These are phyloP conservation scores for Eurosta solidaginis DNA, from an alignment of 1,140 invertebrate genomes.

Conservation along the genomic window DNA sequence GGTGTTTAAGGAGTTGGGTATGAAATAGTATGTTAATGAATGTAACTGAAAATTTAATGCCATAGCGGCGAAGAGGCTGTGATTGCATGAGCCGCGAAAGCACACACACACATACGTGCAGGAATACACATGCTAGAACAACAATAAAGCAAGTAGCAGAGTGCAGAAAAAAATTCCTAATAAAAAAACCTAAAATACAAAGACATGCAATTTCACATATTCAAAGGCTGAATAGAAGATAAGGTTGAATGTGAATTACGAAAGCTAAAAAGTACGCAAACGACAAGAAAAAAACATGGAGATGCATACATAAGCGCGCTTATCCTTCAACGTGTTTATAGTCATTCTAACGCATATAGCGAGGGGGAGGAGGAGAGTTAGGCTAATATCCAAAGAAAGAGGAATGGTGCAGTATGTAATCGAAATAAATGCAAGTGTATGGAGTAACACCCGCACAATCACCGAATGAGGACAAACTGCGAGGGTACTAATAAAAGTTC, in stretches of 20 bases:
- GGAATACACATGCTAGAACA: neutral
- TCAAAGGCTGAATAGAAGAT: conserved; percentile 12
- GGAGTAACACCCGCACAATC: neutral
- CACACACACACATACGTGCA: neutral
- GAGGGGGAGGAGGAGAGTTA: too few species aligned
- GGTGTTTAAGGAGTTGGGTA: neutral
- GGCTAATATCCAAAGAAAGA: neutral
- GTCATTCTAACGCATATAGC: neutral
- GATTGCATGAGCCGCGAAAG: neutral
- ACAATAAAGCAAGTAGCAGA: neutral
- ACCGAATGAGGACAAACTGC: neutral
- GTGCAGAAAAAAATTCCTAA: neutral
- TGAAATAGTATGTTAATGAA: neutral
- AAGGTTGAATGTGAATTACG: conserved; percentile 1
- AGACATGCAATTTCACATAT: conserved; percentile 22
- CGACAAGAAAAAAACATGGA: neutral
- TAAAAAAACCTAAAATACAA: neutral
- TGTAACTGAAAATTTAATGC: conserved; percentile 7
- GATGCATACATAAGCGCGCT: neutral
- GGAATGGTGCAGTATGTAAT: neutral
- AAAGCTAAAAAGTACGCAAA: neutral
- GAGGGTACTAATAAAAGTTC: neutral
- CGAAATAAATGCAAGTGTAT: neutral
- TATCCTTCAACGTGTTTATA: conserved; percentile 18
- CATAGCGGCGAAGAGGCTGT: conserved; percentile 10